Base-by-base conservation (phyloP, 2,797 vertebrate species). In the Sciurus vulgaris region DNA sequence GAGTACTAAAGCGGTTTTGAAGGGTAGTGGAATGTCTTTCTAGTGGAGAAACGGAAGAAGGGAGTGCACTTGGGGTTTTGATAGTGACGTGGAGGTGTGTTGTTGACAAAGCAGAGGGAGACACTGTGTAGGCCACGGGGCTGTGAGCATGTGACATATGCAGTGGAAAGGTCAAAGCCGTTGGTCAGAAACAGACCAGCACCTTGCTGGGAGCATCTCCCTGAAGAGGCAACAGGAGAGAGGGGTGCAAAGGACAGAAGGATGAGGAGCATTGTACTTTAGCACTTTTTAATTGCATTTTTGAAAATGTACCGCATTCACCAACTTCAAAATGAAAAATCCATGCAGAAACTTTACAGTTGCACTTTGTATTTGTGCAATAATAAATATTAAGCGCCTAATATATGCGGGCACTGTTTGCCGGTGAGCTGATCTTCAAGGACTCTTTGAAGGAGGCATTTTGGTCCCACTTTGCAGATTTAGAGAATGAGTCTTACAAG, bases 381-480 rank as follows among this genome's bases (percentile, higher is more conserved):
- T 15, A 65, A 28, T 6, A 65, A 33, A 74, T 30, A 38, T 18
- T 12, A 41, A 47, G 20, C 44, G 17, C 41, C 72, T 44, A 6
- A 3, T 56, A 1, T 22, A 7, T 11, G 0, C 3, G 38, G 56
- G 7, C 7, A 22, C 15, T 69, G 44, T 59, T 90, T 7, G 26
- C 3, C 47, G 22, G 2, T 17, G 63, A 88, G 26, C 20, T 70
- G 65, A 35, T 4, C 65, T 79, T 86, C 44, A 73, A 4, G 26
- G 77, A 86, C 28, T 35, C 56, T 56, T n/a, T 49, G 5, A 91
- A 24, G 47, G 8, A 41, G n/a, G 17, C 78, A n/a, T 79, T 74
- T 70, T 70, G 63, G 82, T 41, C 33, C 51, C 26, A 63, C 30
- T 85, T 96, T 73, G 88, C 81, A 79, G n/a, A 11, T 92, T n/a